These are phyloP conservation scores for Cephus nigrinus DNA, from an alignment of 2,888 invertebrate genomes.

Conservation along the genomic window DNA sequence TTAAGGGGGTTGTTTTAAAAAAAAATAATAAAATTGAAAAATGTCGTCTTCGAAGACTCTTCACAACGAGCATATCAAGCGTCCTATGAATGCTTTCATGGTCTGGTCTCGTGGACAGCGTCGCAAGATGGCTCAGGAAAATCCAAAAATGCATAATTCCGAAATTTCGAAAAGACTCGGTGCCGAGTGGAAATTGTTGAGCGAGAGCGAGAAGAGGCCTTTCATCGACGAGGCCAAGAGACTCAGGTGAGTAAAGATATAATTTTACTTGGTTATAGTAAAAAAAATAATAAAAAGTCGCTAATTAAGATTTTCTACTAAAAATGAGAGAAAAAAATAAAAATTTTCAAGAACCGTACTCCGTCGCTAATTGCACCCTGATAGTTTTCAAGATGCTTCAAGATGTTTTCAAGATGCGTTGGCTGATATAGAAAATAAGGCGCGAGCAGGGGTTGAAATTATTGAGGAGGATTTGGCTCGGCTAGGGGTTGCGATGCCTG, in stretches of 20 bases:
- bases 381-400: background rate
- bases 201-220: slow-evolving; percentile 87
- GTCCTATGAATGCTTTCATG: slow-evolving; percentile 97
- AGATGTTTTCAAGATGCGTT: background rate
- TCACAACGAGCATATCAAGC: slow-evolving; percentile 84
- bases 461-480: background rate
- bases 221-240: slow-evolving; percentile 93
- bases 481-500: background rate
- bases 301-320: background rate
- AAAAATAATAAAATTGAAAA: background rate
- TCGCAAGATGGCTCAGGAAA: slow-evolving; percentile 92
- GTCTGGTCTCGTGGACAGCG: slow-evolving; percentile 92
- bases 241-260: slow-evolving; percentile 72
- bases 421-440: background rate
- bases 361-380: background rate
- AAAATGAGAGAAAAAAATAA: background rate
- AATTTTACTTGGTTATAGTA: background rate
- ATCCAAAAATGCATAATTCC: slow-evolving; percentile 94
- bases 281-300: background rate
- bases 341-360: background rate
- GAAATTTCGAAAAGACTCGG: slow-evolving; percentile 89
- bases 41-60: slow-evolving; percentile 63
- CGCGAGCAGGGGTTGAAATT: background rate
- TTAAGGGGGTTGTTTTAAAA: background rate
- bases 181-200: slow-evolving; percentile 89